Evolutionary conservation across 1,140 invertebrate genomes (phyloP), one percentile per base, ranked within the genome.

Genomic region (Leucophenga varia): DNA sequence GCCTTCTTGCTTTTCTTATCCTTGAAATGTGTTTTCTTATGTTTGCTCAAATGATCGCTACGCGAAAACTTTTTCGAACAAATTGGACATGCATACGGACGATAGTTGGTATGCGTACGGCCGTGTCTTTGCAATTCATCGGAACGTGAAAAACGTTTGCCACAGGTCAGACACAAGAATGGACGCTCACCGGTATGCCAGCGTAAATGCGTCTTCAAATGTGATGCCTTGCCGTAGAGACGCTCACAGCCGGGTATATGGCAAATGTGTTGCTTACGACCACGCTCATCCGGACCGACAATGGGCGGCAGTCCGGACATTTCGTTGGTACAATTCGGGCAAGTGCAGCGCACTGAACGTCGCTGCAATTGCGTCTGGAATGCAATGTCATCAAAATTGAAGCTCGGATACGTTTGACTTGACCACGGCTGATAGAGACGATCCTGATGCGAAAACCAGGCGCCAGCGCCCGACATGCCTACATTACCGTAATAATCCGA

Each of bases 241-340:
- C 95, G 94, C 44, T 85, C 86, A 76, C 94, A 97, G n/a, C 90
- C 91, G 3, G 88, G 83, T 19, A 93, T 85, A 75, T 96, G 91
- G 73, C 94, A 97, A 12, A 91, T 84, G 73, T 97, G 94, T 54
- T 90, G 86, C 45, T 86, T 82, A 59, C 88, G 88, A 1, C 81
- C 78, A 5, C 79, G 77, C 46, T 82, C 80, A 49, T 82, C 80
- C 1, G 81, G 78, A 2, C 76, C 74, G 30, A 82, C 86, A 63
- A 82, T 85, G 30, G 71, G 79, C 5, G 61, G 79, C 59, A 78
- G 79, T 2, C 77, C 83, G 52, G 81, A 81, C 21, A 84, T 83
- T 60, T 86, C 85, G 7, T 82, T 81, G 16, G 84, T 79, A 56
- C 87, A 89, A 57, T 87, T 87, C 3, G 86, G 85, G 64, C 87